Evolutionary conservation across 2,888 invertebrate genomes (phyloP).

Genomic region (Noctua comes): DNA sequence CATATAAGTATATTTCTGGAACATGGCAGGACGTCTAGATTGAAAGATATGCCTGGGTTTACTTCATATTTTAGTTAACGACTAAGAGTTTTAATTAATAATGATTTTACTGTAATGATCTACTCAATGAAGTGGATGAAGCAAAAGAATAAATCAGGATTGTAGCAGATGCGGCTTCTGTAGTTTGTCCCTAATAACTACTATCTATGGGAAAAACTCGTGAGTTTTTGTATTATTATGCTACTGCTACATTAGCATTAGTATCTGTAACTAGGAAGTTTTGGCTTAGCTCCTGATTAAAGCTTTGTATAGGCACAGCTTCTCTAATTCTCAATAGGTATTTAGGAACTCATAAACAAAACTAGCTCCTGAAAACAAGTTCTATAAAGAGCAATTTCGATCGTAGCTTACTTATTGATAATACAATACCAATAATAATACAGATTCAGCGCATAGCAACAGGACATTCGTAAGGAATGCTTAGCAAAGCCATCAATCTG

Average conservation of each 20-base stretch:
- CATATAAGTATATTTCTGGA: slow-evolving; percentile 11
- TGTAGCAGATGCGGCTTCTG: background rate
- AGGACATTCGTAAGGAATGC: slow-evolving; percentile 3
- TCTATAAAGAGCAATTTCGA: background rate
- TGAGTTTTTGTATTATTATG: background rate
- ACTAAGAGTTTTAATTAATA: background rate
- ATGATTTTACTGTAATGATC: too few species aligned
- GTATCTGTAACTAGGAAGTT: background rate
- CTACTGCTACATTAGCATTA: background rate
- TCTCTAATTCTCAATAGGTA: background rate
- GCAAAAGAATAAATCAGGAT: background rate
- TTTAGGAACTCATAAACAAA: background rate
- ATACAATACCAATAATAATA: background rate
- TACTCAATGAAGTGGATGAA: background rate
- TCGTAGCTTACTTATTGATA: background rate
- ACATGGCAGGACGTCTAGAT: slow-evolving; percentile 3
- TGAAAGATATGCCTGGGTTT: slow-evolving; percentile 7
- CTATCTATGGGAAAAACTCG: background rate
- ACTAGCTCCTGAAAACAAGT: background rate
- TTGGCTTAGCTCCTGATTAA: background rate
- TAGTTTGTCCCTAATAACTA: background rate
- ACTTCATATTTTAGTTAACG: background rate
- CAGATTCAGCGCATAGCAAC: background rate
- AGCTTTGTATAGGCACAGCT: background rate
- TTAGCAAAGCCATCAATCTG: slow-evolving; percentile 14